Conservation (phyloP, 2,113 vertebrate species). For the Amia ocellicauda region DNA sequence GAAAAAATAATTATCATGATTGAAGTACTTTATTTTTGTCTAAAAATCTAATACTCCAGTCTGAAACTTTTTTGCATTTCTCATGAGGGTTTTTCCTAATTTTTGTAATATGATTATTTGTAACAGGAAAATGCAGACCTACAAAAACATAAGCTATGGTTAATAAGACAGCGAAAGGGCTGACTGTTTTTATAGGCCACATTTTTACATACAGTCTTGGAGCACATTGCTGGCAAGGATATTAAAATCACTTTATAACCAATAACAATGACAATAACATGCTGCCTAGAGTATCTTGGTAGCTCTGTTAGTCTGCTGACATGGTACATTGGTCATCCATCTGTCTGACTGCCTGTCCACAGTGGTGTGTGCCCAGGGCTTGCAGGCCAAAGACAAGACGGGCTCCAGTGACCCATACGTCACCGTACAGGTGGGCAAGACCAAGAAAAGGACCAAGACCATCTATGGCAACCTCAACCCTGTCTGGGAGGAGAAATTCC, state of each 20-base stretch:
- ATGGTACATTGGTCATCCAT: too few relatives aligned
- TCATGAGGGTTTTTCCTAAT: not conserved
- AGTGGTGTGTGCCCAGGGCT: constrained; percentile 95
- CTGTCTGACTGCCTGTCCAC: constrained; percentile 31
- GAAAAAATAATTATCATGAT: not conserved
- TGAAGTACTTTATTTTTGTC: not conserved
- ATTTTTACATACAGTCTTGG: too few relatives aligned
- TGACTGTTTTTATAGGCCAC: too few relatives aligned
- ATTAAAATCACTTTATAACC: too few relatives aligned
- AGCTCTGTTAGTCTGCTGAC: too few relatives aligned
- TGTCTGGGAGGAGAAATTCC: constrained; percentile 96
- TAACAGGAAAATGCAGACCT: not conserved
- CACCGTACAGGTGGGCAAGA: constrained; percentile 96
- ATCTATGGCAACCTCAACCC: constrained; percentile 98
- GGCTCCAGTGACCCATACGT: constrained; percentile 97
- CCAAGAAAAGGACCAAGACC: constrained; percentile 96
- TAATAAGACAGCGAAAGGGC: too few relatives aligned
- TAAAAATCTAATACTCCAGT: not conserved
- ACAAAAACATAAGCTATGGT: too few relatives aligned
- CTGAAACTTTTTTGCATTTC: not conserved
- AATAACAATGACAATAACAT: too few relatives aligned
- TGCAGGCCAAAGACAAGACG: constrained; percentile 97
- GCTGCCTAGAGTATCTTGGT: not conserved
- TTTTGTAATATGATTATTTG: too few relatives aligned
- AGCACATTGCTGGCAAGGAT: too few relatives aligned